Percentiles rank a stretch among this genome's conserved stretches.
Conservation (phyloP, 2,888 invertebrate genomes). For the Holacanthella duospinosa region DNA sequence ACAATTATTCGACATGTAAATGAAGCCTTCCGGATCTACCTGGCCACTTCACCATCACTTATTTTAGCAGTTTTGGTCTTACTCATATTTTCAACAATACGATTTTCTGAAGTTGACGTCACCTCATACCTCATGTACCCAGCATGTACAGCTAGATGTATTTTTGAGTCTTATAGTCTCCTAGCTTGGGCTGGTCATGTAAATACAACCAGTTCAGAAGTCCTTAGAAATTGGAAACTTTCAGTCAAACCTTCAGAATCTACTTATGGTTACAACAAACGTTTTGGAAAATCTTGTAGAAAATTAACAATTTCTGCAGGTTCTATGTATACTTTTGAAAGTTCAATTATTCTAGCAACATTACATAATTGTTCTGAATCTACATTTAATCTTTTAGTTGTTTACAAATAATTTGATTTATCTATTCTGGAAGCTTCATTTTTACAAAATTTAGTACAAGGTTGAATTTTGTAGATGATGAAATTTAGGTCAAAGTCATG, state of each 20-base stretch:
- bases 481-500: too few species aligned
- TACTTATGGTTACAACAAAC: not conserved
- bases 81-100: constrained; percentile 1
- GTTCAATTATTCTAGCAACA: not conserved
- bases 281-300: not conserved
- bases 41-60: not conserved
- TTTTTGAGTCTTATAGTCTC: constrained; percentile 1
- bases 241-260: not conserved
- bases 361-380: not conserved
- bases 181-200: constrained; percentile 1
- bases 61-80: not conserved
- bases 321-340: not conserved
- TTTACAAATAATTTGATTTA: not conserved
- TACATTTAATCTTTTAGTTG: not conserved
- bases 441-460: too few species aligned
- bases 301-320: not conserved
- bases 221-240: not conserved
- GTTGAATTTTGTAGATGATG: too few species aligned
- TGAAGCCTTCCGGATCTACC: not conserved
- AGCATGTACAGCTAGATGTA: not conserved
- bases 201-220: not conserved
- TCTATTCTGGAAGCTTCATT: too few species aligned
- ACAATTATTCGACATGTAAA: not conserved
- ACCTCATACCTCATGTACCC: constrained; percentile 7
- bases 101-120: not conserved